Percentiles rank a stretch among this genome's conserved stretches.
Conservation (phyloP, 1,140 invertebrate genomes). For the Conus ventricosus region DNA sequence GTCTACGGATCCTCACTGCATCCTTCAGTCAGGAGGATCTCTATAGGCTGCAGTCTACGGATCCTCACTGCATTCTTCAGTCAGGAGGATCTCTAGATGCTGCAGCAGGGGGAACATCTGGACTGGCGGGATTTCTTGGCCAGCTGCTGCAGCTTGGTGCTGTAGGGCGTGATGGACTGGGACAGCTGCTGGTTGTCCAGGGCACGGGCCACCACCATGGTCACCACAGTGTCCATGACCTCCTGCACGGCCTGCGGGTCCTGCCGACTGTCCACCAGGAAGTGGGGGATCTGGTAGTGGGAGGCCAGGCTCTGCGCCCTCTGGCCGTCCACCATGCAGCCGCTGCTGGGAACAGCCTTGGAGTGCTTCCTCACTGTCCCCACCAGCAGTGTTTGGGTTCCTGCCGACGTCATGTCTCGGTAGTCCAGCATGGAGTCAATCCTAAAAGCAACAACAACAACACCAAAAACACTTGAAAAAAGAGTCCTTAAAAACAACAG, state of each 20-base stretch:
- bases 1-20: no score
- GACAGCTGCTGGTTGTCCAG: slow-evolving; percentile 8
- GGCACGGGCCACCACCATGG: slow-evolving; percentile 26
- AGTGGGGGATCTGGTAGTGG: slow-evolving; percentile 25
- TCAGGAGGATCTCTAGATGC: not conserved
- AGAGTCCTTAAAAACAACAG: not conserved
- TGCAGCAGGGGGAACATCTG: slow-evolving; percentile 25
- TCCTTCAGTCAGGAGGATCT: no score
- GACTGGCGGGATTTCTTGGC: not conserved
- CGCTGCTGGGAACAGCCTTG: not conserved
- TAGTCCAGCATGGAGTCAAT: slow-evolving; percentile 15
- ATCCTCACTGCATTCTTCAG: no score
- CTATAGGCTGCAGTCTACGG: no score
- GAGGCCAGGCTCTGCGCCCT: slow-evolving; percentile 8
- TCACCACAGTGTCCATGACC: slow-evolving; percentile 24
- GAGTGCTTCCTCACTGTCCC: not conserved
- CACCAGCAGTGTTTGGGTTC: not conserved
- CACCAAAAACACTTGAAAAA: no score
- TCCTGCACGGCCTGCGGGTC: not conserved
- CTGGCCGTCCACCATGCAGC: not conserved
- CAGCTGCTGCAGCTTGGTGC: not conserved
- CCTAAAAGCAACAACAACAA: not conserved
- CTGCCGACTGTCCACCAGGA: slow-evolving; percentile 12
- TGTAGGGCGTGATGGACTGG: slow-evolving; percentile 23
- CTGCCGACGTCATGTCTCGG: not conserved